Conservation (phyloP, 1,140 invertebrate species). For the Hirudo medicinalis region DNA sequence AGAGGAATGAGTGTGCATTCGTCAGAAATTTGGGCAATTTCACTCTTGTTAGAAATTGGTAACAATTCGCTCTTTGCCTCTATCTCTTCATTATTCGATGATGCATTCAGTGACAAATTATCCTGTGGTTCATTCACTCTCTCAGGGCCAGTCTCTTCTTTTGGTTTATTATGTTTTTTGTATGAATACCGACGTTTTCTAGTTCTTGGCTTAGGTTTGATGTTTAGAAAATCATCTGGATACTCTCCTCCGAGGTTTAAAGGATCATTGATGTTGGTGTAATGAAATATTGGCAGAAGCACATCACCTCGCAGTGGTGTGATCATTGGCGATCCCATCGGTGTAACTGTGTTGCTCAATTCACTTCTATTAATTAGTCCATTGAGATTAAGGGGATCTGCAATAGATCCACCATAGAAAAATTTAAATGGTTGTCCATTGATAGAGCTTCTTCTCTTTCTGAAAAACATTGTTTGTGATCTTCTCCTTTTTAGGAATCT, state of each 20-base stretch:
- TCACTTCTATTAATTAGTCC: constrained; percentile 47
- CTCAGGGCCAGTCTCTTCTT: not conserved
- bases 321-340: constrained; percentile 72
- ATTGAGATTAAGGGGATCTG: constrained; percentile 83
- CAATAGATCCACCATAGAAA: constrained; percentile 79
- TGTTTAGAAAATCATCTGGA: constrained; percentile 48
- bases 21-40: not conserved
- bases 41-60: not conserved
- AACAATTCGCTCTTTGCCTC: not conserved
- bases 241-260: constrained; percentile 63
- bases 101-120: not conserved
- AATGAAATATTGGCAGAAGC: constrained; percentile 64
- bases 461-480: no score
- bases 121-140: constrained; percentile 13
- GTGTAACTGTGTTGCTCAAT: constrained; percentile 48
- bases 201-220: constrained; percentile 27
- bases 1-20: constrained; percentile 26
- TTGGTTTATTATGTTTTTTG: constrained; percentile 40
- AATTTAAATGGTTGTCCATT: constrained; percentile 25
- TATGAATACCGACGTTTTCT: constrained; percentile 51
- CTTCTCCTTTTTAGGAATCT: no score
- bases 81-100: no score
- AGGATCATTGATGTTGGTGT: constrained; percentile 78
- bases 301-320: constrained; percentile 68
- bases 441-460: no score